These are phyloP conservation scores for Alethe castanea DNA, from an alignment of 2,113 vertebrate species.

Conservation along the genomic window DNA sequence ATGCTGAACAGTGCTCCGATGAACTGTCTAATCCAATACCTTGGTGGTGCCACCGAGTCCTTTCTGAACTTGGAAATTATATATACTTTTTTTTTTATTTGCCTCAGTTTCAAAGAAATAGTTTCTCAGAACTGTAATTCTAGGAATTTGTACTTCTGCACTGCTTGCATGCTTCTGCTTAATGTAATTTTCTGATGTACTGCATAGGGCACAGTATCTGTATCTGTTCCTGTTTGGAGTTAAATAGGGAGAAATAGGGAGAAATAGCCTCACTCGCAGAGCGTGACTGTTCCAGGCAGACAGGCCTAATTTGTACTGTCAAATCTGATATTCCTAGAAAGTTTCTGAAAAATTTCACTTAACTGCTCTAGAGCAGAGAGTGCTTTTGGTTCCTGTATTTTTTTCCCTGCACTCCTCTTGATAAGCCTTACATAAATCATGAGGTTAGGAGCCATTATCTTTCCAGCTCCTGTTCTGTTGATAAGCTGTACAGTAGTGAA, in stretches of 20 bases:
- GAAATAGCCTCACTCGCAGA: neutral
- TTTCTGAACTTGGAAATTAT: neutral
- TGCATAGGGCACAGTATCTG: neutral
- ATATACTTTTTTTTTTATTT: neutral
- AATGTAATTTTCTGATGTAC: neutral
- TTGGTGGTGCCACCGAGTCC: neutral
- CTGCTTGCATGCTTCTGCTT: neutral
- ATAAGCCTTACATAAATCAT: neutral
- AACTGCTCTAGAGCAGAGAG: neutral
- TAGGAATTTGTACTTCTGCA: neutral
- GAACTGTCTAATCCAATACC: neutral
- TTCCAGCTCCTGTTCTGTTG: neutral
- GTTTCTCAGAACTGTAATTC: neutral
- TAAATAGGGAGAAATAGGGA: neutral
- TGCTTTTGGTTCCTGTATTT: neutral
- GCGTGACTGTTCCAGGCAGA: neutral
- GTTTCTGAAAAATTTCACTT: neutral
- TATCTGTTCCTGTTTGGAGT: neutral
- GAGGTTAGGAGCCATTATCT: neutral
- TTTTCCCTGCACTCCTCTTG: neutral
- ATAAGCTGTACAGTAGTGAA: neutral
- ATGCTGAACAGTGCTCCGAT: neutral
- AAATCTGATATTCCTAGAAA: neutral
- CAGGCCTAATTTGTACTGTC: neutral
- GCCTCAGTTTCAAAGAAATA: neutral